phyloP scores from a whole-genome alignment of 2,888 invertebrate species.

The Smittia aterrima region DNA sequence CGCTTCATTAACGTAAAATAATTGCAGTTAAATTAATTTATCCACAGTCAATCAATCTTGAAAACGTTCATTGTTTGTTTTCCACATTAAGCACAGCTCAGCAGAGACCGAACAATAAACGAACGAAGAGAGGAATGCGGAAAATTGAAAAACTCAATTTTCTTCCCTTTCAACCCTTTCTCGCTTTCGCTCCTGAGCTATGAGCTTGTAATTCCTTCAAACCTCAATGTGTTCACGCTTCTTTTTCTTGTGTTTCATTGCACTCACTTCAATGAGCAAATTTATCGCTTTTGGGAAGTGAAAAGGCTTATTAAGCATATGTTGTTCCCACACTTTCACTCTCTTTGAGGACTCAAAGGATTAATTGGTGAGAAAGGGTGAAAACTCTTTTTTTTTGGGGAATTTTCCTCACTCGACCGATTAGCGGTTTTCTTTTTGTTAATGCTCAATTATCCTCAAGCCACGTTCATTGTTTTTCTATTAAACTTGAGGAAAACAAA shows the following conservation, averaged over 20 bases:
- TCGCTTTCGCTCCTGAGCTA: neutral
- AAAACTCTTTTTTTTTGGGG: slow-evolving; percentile 31
- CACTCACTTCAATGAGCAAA: slow-evolving; percentile 35
- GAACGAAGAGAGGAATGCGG: slow-evolving; percentile 6
- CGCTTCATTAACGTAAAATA: slow-evolving; percentile 35
- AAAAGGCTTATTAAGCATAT: slow-evolving; percentile 37
- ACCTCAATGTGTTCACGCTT: neutral
- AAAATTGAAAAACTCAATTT: slow-evolving; percentile 39
- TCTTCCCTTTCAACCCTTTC: slow-evolving; percentile 30
- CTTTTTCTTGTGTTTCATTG: slow-evolving; percentile 6
- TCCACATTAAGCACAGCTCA: neutral
- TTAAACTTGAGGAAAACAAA: slow-evolving; percentile 1
- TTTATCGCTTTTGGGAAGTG: slow-evolving; percentile 17
- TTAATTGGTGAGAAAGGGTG: slow-evolving; percentile 6
- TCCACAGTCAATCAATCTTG: slow-evolving; percentile 39
- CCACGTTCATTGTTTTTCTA: neutral
- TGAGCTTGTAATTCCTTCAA: slow-evolving; percentile 26
- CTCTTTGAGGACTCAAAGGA: neutral
- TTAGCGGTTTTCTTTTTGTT: slow-evolving; percentile 25
- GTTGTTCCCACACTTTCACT: slow-evolving; percentile 34
- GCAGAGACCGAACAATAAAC: neutral
- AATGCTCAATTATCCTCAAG: slow-evolving; percentile 23
- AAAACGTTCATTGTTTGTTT: slow-evolving; percentile 3
- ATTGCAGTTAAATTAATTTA: slow-evolving; percentile 40
- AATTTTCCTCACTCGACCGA: slow-evolving; percentile 10